Conservation (phyloP, 1,140 invertebrate genomes). For the Leptopilina clavipes region DNA sequence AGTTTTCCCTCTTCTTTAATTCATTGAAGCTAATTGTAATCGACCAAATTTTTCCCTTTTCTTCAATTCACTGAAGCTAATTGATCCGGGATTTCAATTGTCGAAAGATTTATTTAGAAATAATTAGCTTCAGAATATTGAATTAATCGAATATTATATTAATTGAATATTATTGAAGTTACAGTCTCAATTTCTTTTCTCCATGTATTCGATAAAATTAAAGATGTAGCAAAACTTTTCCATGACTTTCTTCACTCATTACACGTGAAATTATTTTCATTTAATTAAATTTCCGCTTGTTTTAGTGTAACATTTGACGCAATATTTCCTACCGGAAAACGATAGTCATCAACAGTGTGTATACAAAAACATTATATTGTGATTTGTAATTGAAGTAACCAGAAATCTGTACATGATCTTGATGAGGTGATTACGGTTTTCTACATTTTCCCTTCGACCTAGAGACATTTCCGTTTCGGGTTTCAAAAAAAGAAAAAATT, state of each 20-base stretch:
- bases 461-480: conserved; percentile 59
- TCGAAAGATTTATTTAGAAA: too few species aligned
- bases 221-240: not conserved
- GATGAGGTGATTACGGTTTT: conserved; percentile 56
- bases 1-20: too few species aligned
- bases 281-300: conserved; percentile 8
- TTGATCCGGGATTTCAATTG: too few species aligned
- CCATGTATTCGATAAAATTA: too few species aligned
- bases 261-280: not conserved
- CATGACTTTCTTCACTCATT: not conserved
- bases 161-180: too few species aligned
- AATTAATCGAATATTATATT: too few species aligned
- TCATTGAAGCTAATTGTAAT: too few species aligned
- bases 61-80: too few species aligned
- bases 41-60: too few species aligned
- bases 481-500: conserved; percentile 38
- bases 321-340: conserved; percentile 1
- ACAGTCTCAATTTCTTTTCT: not conserved
- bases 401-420: conserved; percentile 55
- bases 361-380: conserved; percentile 2
- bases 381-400: conserved; percentile 26
- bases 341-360: not conserved
- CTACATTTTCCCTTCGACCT: conserved; percentile 58
- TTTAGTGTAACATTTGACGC: conserved; percentile 18
- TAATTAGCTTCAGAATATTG: too few species aligned